A percentile compares a stretch with the other conserved stretches of the same genome.
Evolutionary conservation across 2,797 vertebrate genomes (phyloP).

Genomic region (Allobates femoralis): DNA sequence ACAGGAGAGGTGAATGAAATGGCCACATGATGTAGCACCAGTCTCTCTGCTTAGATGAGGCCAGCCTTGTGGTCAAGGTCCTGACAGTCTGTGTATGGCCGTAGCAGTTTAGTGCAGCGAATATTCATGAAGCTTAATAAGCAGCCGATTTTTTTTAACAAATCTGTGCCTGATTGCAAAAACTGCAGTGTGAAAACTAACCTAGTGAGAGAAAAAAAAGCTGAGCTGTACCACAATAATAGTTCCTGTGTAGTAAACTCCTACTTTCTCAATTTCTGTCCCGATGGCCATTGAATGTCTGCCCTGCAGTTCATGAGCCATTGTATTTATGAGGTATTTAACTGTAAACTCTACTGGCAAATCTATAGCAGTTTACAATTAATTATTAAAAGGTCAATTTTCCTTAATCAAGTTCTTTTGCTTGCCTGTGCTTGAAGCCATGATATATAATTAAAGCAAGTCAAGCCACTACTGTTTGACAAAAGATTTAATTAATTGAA

Average conservation of each 20-base stretch:
- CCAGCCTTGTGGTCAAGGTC: too few relatives aligned
- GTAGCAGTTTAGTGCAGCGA: too few relatives aligned
- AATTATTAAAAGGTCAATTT: constrained; percentile 57
- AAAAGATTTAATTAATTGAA: constrained; percentile 53
- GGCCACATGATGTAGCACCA: too few relatives aligned
- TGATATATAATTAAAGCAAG: constrained; percentile 63
- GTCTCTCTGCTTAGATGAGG: too few relatives aligned
- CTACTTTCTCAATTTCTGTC: background rate
- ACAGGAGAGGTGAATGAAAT: too few relatives aligned
- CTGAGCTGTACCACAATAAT: too few relatives aligned
- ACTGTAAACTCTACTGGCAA: constrained; percentile 23
- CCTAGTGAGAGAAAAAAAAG: too few relatives aligned
- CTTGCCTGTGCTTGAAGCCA: constrained; percentile 38
- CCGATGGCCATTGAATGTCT: background rate
- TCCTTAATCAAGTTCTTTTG: constrained; percentile 60
- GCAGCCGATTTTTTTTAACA: too few relatives aligned
- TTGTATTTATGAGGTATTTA: constrained; percentile 27
- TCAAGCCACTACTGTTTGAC: constrained; percentile 34
- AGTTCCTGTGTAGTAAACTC: background rate
- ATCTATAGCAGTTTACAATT: constrained; percentile 14
- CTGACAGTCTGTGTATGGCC: too few relatives aligned
- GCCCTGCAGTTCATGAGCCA: background rate
- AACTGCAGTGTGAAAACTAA: too few relatives aligned
- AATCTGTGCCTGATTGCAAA: too few relatives aligned
- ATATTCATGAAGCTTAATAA: too few relatives aligned